Percentiles rank a stretch among this genome's conserved stretches.
Evolutionary conservation across 2,797 vertebrate genomes (phyloP).

Genomic region (Rhinichthys osculus): DNA sequence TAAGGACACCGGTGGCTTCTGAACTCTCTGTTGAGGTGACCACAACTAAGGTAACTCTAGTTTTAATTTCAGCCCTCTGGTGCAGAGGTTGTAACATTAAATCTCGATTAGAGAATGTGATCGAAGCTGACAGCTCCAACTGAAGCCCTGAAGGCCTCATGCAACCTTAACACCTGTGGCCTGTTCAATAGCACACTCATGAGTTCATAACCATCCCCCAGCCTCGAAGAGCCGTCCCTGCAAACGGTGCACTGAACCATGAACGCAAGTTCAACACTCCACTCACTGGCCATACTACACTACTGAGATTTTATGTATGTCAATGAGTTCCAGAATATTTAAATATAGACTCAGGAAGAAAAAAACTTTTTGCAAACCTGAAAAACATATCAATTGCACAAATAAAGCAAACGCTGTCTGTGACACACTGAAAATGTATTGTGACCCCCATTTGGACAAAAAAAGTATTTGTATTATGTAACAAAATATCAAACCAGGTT

Average conservation of each 20-base stretch:
- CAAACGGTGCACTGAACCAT: slow-evolving; percentile 34
- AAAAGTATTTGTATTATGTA: background rate
- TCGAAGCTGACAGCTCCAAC: slow-evolving; percentile 45
- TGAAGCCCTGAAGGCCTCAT: slow-evolving; percentile 35
- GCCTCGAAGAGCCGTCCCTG: background rate
- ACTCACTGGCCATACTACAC: slow-evolving; percentile 23
- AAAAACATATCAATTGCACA: slow-evolving; percentile 6
- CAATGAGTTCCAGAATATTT: background rate
- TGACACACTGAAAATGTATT: background rate
- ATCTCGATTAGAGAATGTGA: slow-evolving; percentile 33
- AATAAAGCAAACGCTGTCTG: background rate
- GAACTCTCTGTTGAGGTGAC: slow-evolving; percentile 33
- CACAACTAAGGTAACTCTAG: slow-evolving; percentile 12
- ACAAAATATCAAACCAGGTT: background rate
- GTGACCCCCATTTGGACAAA: background rate
- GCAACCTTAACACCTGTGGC: slow-evolving; percentile 50
- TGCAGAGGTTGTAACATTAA: slow-evolving; percentile 4
- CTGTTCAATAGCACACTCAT: slow-evolving; percentile 36
- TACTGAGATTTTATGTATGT: slow-evolving; percentile 11
- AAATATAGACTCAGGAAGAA: background rate
- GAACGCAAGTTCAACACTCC: slow-evolving; percentile 21
- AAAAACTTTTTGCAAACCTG: background rate
- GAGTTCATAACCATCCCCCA: slow-evolving; percentile 28
- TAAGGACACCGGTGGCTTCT: slow-evolving; percentile 15
- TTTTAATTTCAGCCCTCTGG: slow-evolving; percentile 27